Evolutionary conservation across 2,888 invertebrate genomes (phyloP).

Genomic region (Amorpha juglandis): DNA sequence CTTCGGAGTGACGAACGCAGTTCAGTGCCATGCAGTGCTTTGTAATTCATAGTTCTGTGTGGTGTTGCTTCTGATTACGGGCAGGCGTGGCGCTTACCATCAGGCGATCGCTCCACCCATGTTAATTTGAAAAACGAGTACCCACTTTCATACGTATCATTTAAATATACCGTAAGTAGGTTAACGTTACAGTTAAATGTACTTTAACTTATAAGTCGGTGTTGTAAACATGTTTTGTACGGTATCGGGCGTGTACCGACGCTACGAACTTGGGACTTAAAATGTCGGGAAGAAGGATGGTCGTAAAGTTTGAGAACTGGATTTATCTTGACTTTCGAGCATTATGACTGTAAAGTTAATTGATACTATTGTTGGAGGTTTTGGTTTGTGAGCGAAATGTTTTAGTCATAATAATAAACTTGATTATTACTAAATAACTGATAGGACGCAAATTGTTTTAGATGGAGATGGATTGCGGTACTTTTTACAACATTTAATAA

Average conservation of each 20-base stretch:
- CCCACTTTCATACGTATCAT: neutral
- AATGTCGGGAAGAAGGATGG: neutral
- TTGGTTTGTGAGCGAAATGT: neutral
- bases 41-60: too few relatives aligned
- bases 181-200: conserved; percentile 15
- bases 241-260: neutral
- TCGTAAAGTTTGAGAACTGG: neutral
- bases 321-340: neutral
- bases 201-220: conserved; percentile 7
- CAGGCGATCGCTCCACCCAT: too few relatives aligned
- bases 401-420: too few relatives aligned
- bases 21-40: too few relatives aligned
- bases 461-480: too few relatives aligned
- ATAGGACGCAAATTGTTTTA: too few relatives aligned
- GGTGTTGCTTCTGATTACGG: too few relatives aligned
- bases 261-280: conserved; percentile 24
- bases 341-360: neutral
- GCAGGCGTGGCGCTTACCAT: too few relatives aligned
- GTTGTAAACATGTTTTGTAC: conserved; percentile 42
- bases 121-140: neutral
- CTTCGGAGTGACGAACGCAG: too few relatives aligned
- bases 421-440: too few relatives aligned
- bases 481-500: too few relatives aligned
- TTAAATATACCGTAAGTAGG: neutral
- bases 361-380: neutral